Base-by-base conservation (phyloP, 2,888 invertebrate species). In the Caenorhabditis sp. region DNA sequence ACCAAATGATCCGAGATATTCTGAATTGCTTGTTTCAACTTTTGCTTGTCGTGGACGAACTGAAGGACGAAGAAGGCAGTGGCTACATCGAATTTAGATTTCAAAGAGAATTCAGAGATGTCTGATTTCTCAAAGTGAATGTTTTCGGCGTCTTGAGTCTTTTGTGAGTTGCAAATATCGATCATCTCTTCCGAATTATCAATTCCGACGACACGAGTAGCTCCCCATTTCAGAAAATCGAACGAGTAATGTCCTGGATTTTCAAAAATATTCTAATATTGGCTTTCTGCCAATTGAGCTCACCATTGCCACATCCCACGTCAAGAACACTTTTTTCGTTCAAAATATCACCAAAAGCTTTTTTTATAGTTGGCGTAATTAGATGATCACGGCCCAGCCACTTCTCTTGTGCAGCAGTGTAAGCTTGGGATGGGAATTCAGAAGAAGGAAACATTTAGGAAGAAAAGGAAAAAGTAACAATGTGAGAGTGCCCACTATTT, bases 121-220 rank as follows among this genome's bases (percentile, higher is more conserved):
- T 71, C 66, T 0, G 48, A 48, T 20, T 58, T 41, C 11, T 27
- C 15, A 11, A 70, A 70, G 1, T 43, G n/a, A n/a, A 32, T 39
- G 0, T 17, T 11, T 1, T 17, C 1, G 7, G 9, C 26, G n/a
- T 55, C 45, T 0, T n/a, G n/a, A 7, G 11, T 39, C 26, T 53
- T 39, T 37, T 53, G 37, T n/a, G 37, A 35, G 17, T 50, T 48
- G 24, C 71, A 77, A 35, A 53, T 62, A 11, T 50, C 13, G 11
- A 77, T 72, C 77, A 77, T 77, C 20, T 77, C 77, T 3, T 45
- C 43, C 1, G 77, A 77, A 27, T 59, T 66, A 13, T 77, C 77
- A n/a, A 77, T 46, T 20, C 77, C 77, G 9, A 72, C 37, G 0
- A 72, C 77, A n/a, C 26, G 5, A 11, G n/a, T 15, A 11, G 77